Conservation (phyloP, 2,888 invertebrate genomes). For the Micoletzkya japonica region DNA sequence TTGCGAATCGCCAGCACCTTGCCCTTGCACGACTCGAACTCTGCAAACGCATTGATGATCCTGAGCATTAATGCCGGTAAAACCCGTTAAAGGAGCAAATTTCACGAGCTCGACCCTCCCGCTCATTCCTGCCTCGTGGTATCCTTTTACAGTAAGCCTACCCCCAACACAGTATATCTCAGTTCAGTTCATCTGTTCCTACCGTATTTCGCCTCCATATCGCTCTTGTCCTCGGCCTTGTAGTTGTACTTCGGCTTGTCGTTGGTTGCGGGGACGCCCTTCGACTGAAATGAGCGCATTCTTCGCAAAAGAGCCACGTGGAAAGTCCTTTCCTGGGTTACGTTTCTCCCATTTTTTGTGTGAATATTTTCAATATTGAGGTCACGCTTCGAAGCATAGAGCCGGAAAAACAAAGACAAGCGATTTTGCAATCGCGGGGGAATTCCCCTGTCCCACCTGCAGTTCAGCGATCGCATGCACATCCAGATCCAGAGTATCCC, state of each 20-base stretch:
- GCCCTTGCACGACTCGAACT: slow-evolving; percentile 60
- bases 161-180: too few species aligned
- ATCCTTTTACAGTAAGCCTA: too few species aligned
- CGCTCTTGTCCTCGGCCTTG: slow-evolving; percentile 68
- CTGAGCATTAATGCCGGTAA: too few species aligned
- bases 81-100: too few species aligned
- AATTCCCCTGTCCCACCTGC: slow-evolving; percentile 68
- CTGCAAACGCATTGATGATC: slow-evolving; percentile 28
- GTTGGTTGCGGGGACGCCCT: slow-evolving; percentile 78
- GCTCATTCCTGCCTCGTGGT: too few species aligned
- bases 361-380: too few species aligned
- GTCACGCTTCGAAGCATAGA: too few species aligned
- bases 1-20: slow-evolving; percentile 77
- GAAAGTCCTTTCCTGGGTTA: neutral
- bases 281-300: slow-evolving; percentile 66
- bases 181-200: slow-evolving; percentile 38
- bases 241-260: slow-evolving; percentile 92
- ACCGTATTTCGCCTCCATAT: slow-evolving; percentile 76
- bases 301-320: neutral
- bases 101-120: too few species aligned
- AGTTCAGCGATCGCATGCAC: slow-evolving; percentile 91
- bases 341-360: too few species aligned
- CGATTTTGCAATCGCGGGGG: neutral
- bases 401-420: neutral
- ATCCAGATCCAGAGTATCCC: slow-evolving; percentile 79